Conservation (phyloP, 2,113 vertebrate genomes). For the Oryzias curvinotus region DNA sequence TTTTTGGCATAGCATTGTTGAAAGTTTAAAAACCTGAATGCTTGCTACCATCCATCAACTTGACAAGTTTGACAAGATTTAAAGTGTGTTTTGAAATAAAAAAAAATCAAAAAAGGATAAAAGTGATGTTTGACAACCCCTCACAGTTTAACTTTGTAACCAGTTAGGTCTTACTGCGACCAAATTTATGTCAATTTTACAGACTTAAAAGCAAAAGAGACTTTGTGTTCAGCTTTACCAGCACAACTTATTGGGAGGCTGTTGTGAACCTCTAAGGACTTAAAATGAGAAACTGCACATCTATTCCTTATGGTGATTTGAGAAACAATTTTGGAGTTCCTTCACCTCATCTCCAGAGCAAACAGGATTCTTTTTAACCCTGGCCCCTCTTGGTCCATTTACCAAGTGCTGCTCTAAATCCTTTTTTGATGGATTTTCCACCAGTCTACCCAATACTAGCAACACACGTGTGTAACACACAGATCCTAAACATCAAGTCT, state of each 20-base stretch:
- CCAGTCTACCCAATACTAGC: slow-evolving; percentile 31
- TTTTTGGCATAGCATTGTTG: slow-evolving; percentile 16
- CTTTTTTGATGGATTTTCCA: slow-evolving; percentile 78
- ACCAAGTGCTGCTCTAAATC: slow-evolving; percentile 68
- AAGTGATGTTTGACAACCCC: slow-evolving; percentile 9
- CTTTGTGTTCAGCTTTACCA: background rate
- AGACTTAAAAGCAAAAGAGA: background rate
- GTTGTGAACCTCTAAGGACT: background rate
- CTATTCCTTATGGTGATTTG: slow-evolving; percentile 4
- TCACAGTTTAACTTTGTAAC: slow-evolving; percentile 4
- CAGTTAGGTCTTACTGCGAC: background rate
- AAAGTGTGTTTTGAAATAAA: background rate
- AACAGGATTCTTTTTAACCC: slow-evolving; percentile 61
- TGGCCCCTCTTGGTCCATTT: slow-evolving; percentile 58
- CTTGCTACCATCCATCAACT: slow-evolving; percentile 29
- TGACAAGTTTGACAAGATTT: slow-evolving; percentile 12
- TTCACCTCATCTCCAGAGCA: slow-evolving; percentile 5
- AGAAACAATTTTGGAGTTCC: slow-evolving; percentile 15
- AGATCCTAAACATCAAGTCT: slow-evolving; percentile 10
- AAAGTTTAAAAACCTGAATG: slow-evolving; percentile 25
- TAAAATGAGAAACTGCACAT: background rate
- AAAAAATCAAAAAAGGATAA: slow-evolving; percentile 5
- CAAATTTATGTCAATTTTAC: slow-evolving; percentile 5
- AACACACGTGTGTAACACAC: slow-evolving; percentile 25
- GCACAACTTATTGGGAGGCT: background rate